A percentile compares a stretch with the other conserved stretches of the same genome.
Conservation (phyloP, 2,888 invertebrate genomes). For the Trichogramma dendrolimi region DNA sequence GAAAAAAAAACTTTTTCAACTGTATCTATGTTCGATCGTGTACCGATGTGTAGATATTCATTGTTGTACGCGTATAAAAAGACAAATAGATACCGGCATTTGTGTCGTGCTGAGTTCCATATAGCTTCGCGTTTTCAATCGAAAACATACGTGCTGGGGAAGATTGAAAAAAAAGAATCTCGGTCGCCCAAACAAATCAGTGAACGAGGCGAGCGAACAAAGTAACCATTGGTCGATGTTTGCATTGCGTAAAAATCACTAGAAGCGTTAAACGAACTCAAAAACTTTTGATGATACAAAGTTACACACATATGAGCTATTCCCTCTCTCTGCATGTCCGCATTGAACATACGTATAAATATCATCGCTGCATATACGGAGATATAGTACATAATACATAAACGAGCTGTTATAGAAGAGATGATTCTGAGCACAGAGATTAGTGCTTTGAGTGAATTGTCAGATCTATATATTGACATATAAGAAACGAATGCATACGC, state of each 20-base stretch:
- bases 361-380: no score
- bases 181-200: not conserved
- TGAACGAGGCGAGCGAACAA: not conserved
- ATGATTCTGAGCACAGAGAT: slow-evolving; percentile 38
- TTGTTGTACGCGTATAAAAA: not conserved
- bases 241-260: slow-evolving; percentile 21
- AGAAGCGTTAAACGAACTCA: slow-evolving; percentile 28
- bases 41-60: no score
- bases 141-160: not conserved
- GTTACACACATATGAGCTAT: no score
- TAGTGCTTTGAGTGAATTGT: slow-evolving; percentile 47
- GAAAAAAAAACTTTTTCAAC: no score
- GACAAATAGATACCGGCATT: slow-evolving; percentile 1
- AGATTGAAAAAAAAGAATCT: not conserved
- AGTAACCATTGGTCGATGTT: slow-evolving; percentile 19
- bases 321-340: no score
- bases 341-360: not conserved
- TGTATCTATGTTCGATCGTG: no score
- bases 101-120: not conserved
- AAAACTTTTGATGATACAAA: slow-evolving; percentile 1
- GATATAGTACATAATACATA: no score
- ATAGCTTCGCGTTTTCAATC: not conserved
- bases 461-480: slow-evolving; percentile 42
- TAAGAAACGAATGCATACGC: slow-evolving; percentile 46
- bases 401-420: slow-evolving; percentile 8